These are phyloP conservation scores for Spondyliosoma cantharus DNA, from an alignment of 2,797 vertebrate species.

Conservation along the genomic window DNA sequence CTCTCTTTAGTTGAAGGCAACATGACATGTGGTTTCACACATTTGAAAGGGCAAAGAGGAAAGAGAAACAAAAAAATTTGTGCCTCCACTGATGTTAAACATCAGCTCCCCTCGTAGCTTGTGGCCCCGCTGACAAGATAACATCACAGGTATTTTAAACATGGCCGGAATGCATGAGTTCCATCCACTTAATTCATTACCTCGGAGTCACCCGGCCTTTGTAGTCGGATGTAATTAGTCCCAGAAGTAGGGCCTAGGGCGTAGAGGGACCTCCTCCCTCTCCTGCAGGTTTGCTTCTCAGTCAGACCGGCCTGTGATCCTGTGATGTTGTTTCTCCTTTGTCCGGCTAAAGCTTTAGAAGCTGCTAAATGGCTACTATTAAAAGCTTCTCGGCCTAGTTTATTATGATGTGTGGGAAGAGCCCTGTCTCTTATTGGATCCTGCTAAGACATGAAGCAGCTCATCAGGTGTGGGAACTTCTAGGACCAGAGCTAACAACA, in stretches of 20 bases:
- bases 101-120: conserved; percentile 20
- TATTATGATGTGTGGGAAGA: conserved; percentile 14
- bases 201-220: conserved; percentile 62
- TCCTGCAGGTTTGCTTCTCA: conserved; percentile 39
- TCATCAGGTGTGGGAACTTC: conserved; percentile 13
- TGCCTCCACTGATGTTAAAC: conserved; percentile 19
- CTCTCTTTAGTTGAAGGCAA: neutral
- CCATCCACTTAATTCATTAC: conserved; percentile 73
- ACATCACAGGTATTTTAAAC: conserved; percentile 76
- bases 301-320: conserved; percentile 39
- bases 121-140: conserved; percentile 57
- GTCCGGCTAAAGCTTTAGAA: conserved; percentile 50
- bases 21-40: neutral
- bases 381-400: conserved; percentile 12
- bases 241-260: conserved; percentile 57
- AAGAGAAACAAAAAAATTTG: conserved; percentile 1
- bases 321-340: conserved; percentile 43
- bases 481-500: neutral
- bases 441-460: conserved; percentile 29
- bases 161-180: conserved; percentile 66
- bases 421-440: conserved; percentile 16
- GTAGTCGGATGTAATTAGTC: conserved; percentile 74
- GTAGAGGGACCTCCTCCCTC: conserved; percentile 25
- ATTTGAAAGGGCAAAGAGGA: neutral
- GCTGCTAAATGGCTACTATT: conserved; percentile 49